These are phyloP conservation scores for Vulpes lagopus DNA, from an alignment of 2,113 vertebrate genomes.

Conservation along the genomic window DNA sequence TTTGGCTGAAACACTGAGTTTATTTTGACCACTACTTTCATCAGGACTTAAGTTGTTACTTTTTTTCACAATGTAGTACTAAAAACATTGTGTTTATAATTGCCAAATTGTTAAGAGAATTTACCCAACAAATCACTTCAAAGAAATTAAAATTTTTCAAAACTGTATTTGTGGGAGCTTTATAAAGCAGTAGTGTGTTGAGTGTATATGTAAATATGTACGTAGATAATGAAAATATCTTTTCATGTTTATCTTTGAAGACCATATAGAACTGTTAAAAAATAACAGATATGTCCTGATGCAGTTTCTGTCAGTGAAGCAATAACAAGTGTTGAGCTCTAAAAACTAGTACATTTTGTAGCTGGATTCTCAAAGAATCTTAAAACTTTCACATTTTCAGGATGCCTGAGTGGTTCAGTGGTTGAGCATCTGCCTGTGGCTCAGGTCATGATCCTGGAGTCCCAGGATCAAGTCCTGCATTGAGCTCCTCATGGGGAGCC, in stretches of 20 bases:
- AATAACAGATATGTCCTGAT: neutral
- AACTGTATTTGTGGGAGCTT: neutral
- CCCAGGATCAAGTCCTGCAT: no score
- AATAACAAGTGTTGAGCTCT: neutral
- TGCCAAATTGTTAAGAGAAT: neutral
- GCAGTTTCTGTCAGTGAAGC: neutral
- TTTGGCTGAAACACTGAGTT: neutral
- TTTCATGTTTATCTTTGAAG: neutral
- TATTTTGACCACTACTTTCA: conserved; percentile 22
- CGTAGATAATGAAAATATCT: neutral
- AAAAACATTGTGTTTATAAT: neutral
- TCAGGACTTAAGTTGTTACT: neutral
- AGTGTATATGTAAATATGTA: neutral
- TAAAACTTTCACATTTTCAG: neutral
- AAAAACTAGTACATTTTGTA: neutral
- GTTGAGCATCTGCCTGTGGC: no score
- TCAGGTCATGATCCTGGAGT: no score
- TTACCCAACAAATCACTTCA: neutral
- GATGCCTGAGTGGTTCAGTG: neutral
- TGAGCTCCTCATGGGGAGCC: no score
- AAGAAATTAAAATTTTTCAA: neutral
- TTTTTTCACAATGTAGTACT: neutral
- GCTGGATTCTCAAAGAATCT: neutral
- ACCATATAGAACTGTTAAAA: neutral
- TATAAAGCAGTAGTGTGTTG: neutral